Evolutionary conservation across 2,888 invertebrate genomes (phyloP).

Genomic region (Conistra vaccinii): DNA sequence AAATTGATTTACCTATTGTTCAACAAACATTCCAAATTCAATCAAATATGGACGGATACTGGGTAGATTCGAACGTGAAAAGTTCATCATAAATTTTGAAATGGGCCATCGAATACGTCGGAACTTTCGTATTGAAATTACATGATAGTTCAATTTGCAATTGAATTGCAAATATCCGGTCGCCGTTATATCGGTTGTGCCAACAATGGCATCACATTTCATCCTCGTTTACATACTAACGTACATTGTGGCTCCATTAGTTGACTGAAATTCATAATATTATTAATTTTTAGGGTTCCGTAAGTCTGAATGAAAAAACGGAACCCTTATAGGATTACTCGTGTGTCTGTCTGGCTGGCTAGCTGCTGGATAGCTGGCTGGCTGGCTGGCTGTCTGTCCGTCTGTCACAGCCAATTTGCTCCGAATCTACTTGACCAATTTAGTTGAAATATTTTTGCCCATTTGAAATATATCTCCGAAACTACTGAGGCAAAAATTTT

Average conservation of each 20-base stretch:
- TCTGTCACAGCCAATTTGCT: no score
- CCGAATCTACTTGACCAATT: no score
- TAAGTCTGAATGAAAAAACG: no score
- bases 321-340: no score
- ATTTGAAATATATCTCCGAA: no score
- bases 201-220: slow-evolving; percentile 72
- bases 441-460: no score
- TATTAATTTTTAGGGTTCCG: no score
- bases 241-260: slow-evolving; percentile 59
- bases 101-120: slow-evolving; percentile 45
- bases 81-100: slow-evolving; percentile 51
- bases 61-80: slow-evolving; percentile 41
- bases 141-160: slow-evolving; percentile 70
- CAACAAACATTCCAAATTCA: slow-evolving; percentile 51
- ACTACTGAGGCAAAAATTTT: no score
- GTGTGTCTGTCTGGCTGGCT: no score
- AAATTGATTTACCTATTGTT: slow-evolving; percentile 52
- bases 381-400: no score
- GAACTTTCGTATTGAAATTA: slow-evolving; percentile 68
- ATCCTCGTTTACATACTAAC: slow-evolving; percentile 60
- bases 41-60: slow-evolving; percentile 32
- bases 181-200: slow-evolving; percentile 65
- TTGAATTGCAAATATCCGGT: slow-evolving; percentile 77
- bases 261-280: slow-evolving; percentile 55
- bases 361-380: no score